Evolutionary conservation across 2,797 vertebrate genomes (phyloP).

Genomic region (Platalea minor): DNA sequence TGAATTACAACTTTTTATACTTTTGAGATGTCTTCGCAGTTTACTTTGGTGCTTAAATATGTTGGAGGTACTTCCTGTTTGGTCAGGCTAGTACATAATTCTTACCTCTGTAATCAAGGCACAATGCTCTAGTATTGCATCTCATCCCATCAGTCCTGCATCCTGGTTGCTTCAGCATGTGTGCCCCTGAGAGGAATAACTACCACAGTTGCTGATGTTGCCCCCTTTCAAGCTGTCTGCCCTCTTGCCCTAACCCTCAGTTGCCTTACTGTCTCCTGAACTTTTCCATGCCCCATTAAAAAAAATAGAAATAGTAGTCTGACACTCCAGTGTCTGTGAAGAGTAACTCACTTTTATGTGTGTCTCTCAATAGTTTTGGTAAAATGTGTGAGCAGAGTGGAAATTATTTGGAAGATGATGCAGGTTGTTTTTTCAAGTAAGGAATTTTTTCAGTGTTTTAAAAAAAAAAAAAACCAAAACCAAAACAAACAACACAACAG

Average conservation of each 20-base stretch:
- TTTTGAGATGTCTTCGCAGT: not conserved
- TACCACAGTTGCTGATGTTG: not conserved
- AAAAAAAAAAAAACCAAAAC: not conserved
- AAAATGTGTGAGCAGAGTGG: not conserved
- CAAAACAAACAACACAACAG: not conserved
- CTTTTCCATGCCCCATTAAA: not conserved
- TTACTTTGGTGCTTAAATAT: not conserved
- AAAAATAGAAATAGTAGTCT: not conserved
- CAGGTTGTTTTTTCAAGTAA: not conserved
- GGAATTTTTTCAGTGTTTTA: not conserved
- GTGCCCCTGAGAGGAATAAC: not conserved
- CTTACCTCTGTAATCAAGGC: not conserved
- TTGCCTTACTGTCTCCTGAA: not conserved
- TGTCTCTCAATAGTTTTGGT: not conserved
- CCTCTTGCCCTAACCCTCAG: not conserved
- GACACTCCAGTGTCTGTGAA: not conserved
- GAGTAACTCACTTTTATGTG: not conserved
- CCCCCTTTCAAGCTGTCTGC: not conserved
- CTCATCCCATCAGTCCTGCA: not conserved
- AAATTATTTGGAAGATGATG: not conserved
- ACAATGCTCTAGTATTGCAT: not conserved
- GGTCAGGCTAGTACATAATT: not conserved
- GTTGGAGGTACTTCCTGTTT: not conserved
- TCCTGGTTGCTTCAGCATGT: not conserved
- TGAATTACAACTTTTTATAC: not conserved